Base-by-base conservation (phyloP, 1,140 invertebrate genomes). In the Campoletis sonorensis region DNA sequence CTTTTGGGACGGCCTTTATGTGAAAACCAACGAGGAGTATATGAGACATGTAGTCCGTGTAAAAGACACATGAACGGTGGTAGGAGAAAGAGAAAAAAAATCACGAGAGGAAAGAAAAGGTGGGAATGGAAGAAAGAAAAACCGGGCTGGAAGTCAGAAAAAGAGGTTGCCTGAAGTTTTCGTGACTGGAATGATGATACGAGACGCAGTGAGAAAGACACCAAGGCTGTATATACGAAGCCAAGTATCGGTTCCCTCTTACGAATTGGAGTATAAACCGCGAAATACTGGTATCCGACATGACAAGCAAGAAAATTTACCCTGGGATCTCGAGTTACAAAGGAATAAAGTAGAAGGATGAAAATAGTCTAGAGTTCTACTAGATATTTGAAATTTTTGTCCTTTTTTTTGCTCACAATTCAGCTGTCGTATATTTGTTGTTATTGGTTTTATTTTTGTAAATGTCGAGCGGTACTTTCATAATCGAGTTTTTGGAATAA, bases 121-220 rank as follows among this genome's bases (percentile, higher is more conserved):
- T 8, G 26, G 4, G 51, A 58, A 11, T n/a, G 27, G 54, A 18
- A 21, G n/a, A 30, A 54, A 30, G n/a, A 54, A 54, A 54, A 75
- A 45, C 23, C 49, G n/a, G n/a, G 45, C 58, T 67, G 13, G n/a
- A 37, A 79, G 78, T 49, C 58, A 68, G 68, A 58, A 71, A 68
- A 58, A 64, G 78, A 37, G 64, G 78, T 79, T 70, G 78, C 37
- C 7, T 1, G 40, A 30, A 64, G 73, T 33, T 79, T 54, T 51
- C 78, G 78, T 71, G 78, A 71, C 78, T 27, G 61, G 78, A 79
- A 79, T 79, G 45, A 68, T 54, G 61, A 70, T 79, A 79, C 40
- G 64, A 51, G 61, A 37, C n/a, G 54, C 7, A 21, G 51, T 72
- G 33, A 27, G 64, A 49, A 27, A 54, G 18, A 21, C 51, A 21